Percentiles rank a stretch among this genome's conserved stretches.
Evolutionary conservation across 2,797 vertebrate genomes (phyloP).

Genomic region (Dallia pectoralis): DNA sequence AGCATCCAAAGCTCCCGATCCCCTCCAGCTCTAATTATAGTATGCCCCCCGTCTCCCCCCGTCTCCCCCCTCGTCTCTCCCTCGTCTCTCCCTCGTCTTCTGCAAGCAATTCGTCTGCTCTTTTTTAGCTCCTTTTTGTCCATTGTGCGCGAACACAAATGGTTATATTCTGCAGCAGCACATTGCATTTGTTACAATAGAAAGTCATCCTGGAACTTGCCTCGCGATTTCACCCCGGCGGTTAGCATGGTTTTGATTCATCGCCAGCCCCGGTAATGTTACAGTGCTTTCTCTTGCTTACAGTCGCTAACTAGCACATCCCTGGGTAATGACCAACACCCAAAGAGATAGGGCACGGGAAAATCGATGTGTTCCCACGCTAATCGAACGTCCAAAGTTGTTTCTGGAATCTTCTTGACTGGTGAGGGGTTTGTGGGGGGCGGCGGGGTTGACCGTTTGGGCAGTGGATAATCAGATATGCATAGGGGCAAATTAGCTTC

Average conservation of each 20-base stretch:
- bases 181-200: constrained; percentile 75
- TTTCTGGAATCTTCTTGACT: constrained; percentile 32
- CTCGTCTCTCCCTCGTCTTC: constrained; percentile 25
- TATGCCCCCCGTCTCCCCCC: background rate
- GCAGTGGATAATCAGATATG: background rate
- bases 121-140: constrained; percentile 65
- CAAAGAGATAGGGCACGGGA: constrained; percentile 2
- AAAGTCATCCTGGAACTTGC: constrained; percentile 65
- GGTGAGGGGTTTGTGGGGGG: constrained; percentile 4
- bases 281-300: constrained; percentile 22
- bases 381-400: constrained; percentile 38
- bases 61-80: constrained; percentile 41
- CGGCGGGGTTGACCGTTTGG: background rate
- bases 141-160: constrained; percentile 68
- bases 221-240: constrained; percentile 60
- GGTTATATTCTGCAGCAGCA: constrained; percentile 64
- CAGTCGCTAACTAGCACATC: constrained; percentile 32
- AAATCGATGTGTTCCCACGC: constrained; percentile 19
- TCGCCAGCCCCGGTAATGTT: constrained; percentile 38
- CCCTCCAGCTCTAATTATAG: constrained; percentile 69
- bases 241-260: constrained; percentile 64
- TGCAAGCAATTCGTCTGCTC: constrained; percentile 50
- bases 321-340: constrained; percentile 9
- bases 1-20: constrained; percentile 67
- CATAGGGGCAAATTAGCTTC: background rate